These are phyloP conservation scores for Adelges cooleyi DNA, from an alignment of 1,140 invertebrate genomes.

Conservation along the genomic window DNA sequence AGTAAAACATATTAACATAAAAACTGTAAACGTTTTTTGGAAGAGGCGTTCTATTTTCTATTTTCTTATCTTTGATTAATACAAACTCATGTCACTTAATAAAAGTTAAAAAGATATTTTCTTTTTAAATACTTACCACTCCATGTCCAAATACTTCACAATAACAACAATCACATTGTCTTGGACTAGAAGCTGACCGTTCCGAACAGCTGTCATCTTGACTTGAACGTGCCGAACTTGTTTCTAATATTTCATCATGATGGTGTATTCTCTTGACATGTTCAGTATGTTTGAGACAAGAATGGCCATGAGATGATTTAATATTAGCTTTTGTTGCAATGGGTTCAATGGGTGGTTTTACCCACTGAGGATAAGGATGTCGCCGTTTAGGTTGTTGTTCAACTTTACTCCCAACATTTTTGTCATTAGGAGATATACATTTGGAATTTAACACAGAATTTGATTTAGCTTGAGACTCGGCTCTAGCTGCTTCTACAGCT, in stretches of 20 bases:
- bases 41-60: too few species aligned
- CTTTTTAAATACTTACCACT: too few species aligned
- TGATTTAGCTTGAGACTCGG: not conserved
- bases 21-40: too few species aligned
- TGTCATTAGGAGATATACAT: not conserved
- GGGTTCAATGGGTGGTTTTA: not conserved
- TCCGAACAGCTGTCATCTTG: constrained; percentile 48
- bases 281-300: constrained; percentile 23
- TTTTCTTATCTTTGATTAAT: too few species aligned
- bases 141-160: constrained; percentile 61
- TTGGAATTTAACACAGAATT: constrained; percentile 2
- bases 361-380: not conserved
- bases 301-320: constrained; percentile 5
- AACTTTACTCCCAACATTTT: constrained; percentile 1
- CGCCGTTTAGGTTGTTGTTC: constrained; percentile 14
- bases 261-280: constrained; percentile 13
- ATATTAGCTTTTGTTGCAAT: not conserved
- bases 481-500: too few species aligned
- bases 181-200: constrained; percentile 40
- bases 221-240: constrained; percentile 38
- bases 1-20: too few species aligned
- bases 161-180: constrained; percentile 60
- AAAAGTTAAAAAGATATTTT: too few species aligned
- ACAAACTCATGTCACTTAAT: too few species aligned
- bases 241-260: constrained; percentile 5